A percentile compares a stretch with the other conserved stretches of the same genome.
Evolutionary conservation across 2,888 invertebrate genomes (phyloP).

Genomic region (Tinea trinotella): DNA sequence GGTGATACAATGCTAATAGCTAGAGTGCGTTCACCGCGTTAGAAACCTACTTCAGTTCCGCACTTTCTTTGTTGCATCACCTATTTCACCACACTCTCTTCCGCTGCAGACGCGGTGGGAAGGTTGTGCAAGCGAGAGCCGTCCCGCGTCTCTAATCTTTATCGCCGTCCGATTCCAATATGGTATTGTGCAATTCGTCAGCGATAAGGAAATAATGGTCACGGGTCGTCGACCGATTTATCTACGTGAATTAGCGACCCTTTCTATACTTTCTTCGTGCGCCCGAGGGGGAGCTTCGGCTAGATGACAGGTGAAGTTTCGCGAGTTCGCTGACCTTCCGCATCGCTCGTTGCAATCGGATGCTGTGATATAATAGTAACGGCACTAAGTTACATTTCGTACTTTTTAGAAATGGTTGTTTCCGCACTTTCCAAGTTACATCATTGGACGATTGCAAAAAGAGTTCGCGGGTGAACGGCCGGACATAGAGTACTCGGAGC

Average conservation of each 20-base stretch:
- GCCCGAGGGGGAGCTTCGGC: conserved; percentile 34
- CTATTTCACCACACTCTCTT: conserved; percentile 60
- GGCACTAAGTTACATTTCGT: conserved; percentile 26
- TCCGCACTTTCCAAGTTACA: conserved; percentile 68
- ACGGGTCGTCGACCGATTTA: conserved; percentile 11
- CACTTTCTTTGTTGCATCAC: conserved; percentile 71
- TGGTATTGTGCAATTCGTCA: conserved; percentile 15
- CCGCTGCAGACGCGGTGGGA: conserved; percentile 37
- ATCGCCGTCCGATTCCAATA: conserved; percentile 9
- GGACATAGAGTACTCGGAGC: conserved; percentile 35
- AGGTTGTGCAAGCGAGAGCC: conserved; percentile 62
- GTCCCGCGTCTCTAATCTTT: conserved; percentile 29
- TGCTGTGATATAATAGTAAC: conserved; percentile 56
- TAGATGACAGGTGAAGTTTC: conserved; percentile 56
- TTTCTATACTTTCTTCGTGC: conserved; percentile 50
- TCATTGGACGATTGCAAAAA: conserved; percentile 48
- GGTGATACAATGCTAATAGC: conserved; percentile 44
- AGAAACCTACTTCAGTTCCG: conserved; percentile 69
- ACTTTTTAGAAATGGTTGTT: conserved; percentile 53
- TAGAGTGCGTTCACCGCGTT: conserved; percentile 67
- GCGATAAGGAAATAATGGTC: conserved; percentile 3
- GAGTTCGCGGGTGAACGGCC: conserved; percentile 53
- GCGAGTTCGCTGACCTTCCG: conserved; percentile 61
- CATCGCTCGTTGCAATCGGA: conserved; percentile 42
- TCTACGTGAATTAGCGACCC: conserved; percentile 7